Evolutionary conservation across 2,797 vertebrate genomes (phyloP).

Genomic region (Pyrocephalus nanus): DNA sequence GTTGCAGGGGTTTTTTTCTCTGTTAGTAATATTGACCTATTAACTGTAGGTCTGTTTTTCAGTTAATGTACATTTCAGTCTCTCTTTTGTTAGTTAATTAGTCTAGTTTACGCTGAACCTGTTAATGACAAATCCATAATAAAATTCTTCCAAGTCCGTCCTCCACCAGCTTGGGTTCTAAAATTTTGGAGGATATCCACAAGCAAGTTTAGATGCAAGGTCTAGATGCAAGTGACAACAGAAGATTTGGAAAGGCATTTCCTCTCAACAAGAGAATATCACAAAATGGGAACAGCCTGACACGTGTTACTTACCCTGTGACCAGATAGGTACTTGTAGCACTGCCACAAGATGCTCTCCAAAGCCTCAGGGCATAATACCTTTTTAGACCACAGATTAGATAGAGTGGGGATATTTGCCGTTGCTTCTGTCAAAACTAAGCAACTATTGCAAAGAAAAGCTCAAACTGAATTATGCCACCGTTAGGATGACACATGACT

Average conservation of each 20-base stretch:
- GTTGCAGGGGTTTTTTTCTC: neutral
- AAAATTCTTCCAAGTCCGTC: neutral
- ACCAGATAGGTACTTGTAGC: rapidly evolving
- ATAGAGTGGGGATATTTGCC: neutral
- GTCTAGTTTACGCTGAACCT: neutral
- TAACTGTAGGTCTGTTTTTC: neutral
- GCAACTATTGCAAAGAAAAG: neutral
- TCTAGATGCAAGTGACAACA: neutral
- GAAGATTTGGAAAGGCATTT: neutral
- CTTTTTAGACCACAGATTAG: neutral
- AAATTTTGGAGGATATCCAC: neutral
- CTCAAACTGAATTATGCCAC: neutral
- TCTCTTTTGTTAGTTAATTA: neutral
- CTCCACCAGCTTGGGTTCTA: neutral
- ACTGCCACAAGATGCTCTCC: neutral
- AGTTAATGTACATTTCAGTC: neutral
- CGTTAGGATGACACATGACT: neutral
- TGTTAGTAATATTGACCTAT: neutral
- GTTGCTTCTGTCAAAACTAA: neutral
- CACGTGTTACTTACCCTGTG: neutral
- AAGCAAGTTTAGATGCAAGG: neutral
- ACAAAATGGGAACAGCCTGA: neutral
- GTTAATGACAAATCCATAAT: neutral
- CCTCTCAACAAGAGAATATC: neutral
- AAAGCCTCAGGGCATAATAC: neutral